These are phyloP conservation scores for Drosophila burlai DNA, from an alignment of 1,140 invertebrate genomes.

Conservation along the genomic window DNA sequence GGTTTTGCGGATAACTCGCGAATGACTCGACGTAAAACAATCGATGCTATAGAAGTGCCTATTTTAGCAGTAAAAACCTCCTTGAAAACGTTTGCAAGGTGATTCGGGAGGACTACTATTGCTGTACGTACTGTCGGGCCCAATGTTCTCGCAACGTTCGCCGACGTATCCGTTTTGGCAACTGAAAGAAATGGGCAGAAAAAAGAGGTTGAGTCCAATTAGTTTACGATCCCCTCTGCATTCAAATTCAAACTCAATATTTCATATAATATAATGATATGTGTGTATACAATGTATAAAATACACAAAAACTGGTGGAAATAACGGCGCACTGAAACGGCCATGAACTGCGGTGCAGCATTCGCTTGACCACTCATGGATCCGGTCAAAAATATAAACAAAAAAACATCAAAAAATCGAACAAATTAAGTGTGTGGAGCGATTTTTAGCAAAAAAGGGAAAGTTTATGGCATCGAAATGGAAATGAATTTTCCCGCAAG, in stretches of 20 bases:
- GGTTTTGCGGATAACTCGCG: conserved; percentile 33
- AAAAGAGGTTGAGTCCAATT: conserved; percentile 22
- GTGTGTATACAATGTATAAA: conserved; percentile 6
- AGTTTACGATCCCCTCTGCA: too few relatives aligned
- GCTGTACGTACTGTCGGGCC: conserved; percentile 84
- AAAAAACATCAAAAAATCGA: conserved; percentile 23
- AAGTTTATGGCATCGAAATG: conserved; percentile 46
- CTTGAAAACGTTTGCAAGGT: conserved; percentile 70
- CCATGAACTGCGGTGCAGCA: conserved; percentile 69
- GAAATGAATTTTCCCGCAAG: conserved; percentile 54
- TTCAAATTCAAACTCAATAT: conserved; percentile 1
- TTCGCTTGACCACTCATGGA: conserved; percentile 42
- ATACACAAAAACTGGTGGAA: conserved; percentile 4
- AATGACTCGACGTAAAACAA: conserved; percentile 74
- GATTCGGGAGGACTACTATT: conserved; percentile 74
- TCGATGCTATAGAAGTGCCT: conserved; percentile 85
- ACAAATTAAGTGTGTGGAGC: conserved; percentile 42
- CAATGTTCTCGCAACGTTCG: conserved; percentile 90
- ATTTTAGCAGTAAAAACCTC: conserved; percentile 85
- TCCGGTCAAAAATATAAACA: conserved; percentile 54
- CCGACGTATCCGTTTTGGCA: conserved; percentile 93
- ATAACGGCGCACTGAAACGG: conserved; percentile 59
- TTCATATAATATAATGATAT: not conserved
- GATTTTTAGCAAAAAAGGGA: conserved; percentile 55
- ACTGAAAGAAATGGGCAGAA: conserved; percentile 87